Percentiles rank a stretch among this genome's conserved stretches.
These are phyloP conservation scores for Mimumesa dahlbomi DNA, from an alignment of 2,888 invertebrate species.

Conservation along the genomic window DNA sequence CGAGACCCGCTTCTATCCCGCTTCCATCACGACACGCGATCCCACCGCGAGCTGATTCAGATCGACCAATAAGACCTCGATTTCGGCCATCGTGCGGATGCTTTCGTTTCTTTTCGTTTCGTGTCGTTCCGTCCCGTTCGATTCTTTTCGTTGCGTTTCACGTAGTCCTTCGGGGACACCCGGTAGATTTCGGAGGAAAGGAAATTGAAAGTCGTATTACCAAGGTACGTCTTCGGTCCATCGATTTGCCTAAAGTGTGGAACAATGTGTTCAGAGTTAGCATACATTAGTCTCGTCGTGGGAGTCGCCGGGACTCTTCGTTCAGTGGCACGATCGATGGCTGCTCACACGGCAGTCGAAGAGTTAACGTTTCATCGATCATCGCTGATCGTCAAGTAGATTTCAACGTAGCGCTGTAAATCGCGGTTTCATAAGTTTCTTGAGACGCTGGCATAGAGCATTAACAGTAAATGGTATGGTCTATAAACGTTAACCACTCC, in stretches of 20 bases:
- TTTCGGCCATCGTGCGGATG: constrained; percentile 47
- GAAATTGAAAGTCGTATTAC: constrained; percentile 16
- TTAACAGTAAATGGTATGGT: constrained; percentile 49
- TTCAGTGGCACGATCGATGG: too few species aligned
- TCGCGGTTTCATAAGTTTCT: constrained; percentile 52
- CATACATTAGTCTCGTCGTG: too few species aligned
- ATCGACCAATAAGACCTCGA: constrained; percentile 60
- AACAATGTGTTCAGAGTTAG: too few species aligned
- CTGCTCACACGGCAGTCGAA: too few species aligned
- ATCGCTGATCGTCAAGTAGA: constrained; percentile 4
- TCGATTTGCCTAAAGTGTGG: too few species aligned
- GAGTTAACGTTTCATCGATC: constrained; percentile 1
- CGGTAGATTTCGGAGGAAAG: not conserved
- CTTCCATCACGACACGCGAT: constrained; percentile 67
- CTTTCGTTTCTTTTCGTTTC: constrained; percentile 37
- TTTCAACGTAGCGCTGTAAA: constrained; percentile 41
- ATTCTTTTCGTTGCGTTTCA: constrained; percentile 23
- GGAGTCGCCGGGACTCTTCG: too few species aligned
- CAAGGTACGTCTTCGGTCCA: too few species aligned
- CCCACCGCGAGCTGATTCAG: constrained; percentile 44
- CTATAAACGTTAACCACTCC: constrained; percentile 55
- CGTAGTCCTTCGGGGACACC: not conserved
- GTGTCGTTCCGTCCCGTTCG: too few species aligned
- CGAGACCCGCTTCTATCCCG: constrained; percentile 68
- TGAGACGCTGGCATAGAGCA: constrained; percentile 37